Evolutionary conservation across 2,113 vertebrate species (phyloP).

Genomic region (Corvus cornix): DNA sequence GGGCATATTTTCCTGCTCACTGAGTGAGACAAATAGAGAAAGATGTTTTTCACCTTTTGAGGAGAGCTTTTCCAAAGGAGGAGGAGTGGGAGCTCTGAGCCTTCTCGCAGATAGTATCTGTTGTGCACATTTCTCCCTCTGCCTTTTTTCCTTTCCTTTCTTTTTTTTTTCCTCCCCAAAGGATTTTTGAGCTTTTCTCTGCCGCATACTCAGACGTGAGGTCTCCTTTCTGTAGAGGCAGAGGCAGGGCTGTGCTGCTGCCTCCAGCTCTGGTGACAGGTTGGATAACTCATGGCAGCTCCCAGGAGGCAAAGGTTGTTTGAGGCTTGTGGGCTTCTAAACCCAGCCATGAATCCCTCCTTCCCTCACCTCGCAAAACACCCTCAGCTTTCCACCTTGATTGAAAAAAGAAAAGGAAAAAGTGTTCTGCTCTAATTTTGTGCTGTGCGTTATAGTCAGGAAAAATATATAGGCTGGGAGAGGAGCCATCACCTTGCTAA

Average conservation of each 20-base stretch:
- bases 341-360: accelerated
- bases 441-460: background rate
- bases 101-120: accelerated
- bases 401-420: background rate
- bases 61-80: background rate
- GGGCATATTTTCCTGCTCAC: background rate
- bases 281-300: background rate
- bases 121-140: background rate
- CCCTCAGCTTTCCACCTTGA: background rate
- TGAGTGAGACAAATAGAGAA: background rate
- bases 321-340: background rate
- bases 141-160: background rate
- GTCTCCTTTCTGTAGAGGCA: background rate
- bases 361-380: background rate
- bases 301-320: background rate
- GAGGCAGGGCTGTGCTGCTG: background rate
- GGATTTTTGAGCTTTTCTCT: background rate
- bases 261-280: background rate
- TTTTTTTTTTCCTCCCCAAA: background rate
- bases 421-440: background rate
- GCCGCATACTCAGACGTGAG: background rate
- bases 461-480: background rate
- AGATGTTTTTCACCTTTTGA: background rate
- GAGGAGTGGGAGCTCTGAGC: background rate
- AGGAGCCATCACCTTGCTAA: background rate